Evolutionary conservation across 1,140 invertebrate species (phyloP).

Genomic region (Penaeus japonicus): DNA sequence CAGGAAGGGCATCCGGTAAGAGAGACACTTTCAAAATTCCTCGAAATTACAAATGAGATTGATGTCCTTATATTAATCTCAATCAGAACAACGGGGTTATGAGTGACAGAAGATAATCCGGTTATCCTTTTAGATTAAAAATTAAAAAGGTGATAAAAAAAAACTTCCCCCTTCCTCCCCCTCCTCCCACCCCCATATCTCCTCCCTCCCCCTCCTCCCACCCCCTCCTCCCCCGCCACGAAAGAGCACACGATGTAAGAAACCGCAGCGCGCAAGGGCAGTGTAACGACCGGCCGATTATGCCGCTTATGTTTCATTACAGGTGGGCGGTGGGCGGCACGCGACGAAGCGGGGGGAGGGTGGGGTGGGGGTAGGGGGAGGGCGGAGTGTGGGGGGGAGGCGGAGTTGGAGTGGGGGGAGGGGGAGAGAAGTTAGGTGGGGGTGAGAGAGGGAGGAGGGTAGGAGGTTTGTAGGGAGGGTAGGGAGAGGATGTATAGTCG

Average conservation of each 20-base stretch:
- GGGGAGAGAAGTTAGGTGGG: background rate
- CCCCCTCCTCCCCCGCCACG: background rate
- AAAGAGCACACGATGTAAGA: background rate
- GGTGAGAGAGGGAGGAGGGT: background rate
- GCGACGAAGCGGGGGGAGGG: background rate
- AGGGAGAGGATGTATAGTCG: too few species aligned
- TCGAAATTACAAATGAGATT: too few species aligned
- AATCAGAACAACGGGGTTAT: too few species aligned
- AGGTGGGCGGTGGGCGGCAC: slow-evolving; percentile 10
- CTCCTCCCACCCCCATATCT: background rate
- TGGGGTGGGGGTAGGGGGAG: background rate
- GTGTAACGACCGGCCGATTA: background rate
- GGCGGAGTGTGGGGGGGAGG: background rate
- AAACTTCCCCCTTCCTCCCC: background rate
- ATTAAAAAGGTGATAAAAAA: too few species aligned
- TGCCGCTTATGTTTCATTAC: slow-evolving; percentile 18
- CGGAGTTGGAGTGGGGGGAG: background rate
- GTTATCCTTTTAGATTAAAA: too few species aligned
- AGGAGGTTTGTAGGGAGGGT: background rate
- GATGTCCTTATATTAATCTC: too few species aligned
- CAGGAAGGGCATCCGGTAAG: too few species aligned
- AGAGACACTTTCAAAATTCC: too few species aligned
- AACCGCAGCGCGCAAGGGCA: background rate
- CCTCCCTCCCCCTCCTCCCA: background rate
- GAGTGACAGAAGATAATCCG: too few species aligned